Percentiles rank a stretch among this genome's conserved stretches.
These are phyloP conservation scores for Parazoanthus swiftii DNA, from an alignment of 92 coral and sea anemone species.

Conservation along the genomic window DNA sequence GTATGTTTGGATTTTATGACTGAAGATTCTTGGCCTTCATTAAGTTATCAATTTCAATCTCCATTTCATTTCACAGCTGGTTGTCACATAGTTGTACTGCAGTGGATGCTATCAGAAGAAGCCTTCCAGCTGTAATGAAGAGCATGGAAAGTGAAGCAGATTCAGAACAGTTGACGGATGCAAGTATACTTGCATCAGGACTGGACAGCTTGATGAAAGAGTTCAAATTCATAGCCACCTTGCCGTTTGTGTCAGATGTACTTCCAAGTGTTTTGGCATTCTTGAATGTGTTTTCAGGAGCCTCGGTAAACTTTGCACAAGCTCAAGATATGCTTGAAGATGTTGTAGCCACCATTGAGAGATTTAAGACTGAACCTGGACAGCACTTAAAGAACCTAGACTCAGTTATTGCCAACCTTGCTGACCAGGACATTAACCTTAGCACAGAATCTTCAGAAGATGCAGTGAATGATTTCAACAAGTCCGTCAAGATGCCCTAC, in stretches of 20 bases:
- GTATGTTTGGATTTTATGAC: no score
- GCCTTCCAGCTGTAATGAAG: not conserved
- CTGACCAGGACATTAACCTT: not conserved
- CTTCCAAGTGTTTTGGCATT: not conserved
- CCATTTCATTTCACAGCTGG: not conserved
- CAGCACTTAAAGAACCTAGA: not conserved
- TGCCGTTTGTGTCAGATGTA: not conserved
- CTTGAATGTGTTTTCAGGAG: not conserved
- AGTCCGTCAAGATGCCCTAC: not conserved
- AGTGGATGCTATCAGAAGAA: slow-evolving; percentile 7
- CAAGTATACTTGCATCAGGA: not conserved
- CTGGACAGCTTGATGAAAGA: not conserved
- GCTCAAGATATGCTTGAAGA: not conserved
- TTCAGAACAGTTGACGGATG: not conserved
- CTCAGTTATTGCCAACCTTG: not conserved
- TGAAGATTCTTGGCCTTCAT: not conserved
- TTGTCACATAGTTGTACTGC: not conserved
- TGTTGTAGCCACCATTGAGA: not conserved
- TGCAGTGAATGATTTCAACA: not conserved
- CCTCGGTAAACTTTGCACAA: not conserved
- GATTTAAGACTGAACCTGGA: not conserved
- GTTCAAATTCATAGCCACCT: slow-evolving; percentile 1
- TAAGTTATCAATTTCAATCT: not conserved
- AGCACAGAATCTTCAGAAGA: not conserved
- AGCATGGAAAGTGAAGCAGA: not conserved